These are phyloP conservation scores for Vireo altiloquus DNA, from an alignment of 2,113 vertebrate species.

Conservation along the genomic window DNA sequence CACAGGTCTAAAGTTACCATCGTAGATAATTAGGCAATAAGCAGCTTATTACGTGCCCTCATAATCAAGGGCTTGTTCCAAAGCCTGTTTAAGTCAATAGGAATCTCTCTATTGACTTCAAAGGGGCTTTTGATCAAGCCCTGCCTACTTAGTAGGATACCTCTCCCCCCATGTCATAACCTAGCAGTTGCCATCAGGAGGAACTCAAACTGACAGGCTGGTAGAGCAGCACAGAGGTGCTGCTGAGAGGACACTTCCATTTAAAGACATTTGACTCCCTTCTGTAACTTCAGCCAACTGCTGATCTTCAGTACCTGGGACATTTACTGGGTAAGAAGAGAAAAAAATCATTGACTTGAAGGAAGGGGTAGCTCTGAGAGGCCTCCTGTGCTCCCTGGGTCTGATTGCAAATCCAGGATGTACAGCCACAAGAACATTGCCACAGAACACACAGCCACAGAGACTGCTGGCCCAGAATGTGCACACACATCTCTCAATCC, in stretches of 20 bases:
- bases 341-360: background rate
- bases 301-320: background rate
- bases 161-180: background rate
- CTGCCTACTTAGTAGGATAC: background rate
- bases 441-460: background rate
- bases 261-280: background rate
- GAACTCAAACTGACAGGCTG: background rate
- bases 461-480: background rate
- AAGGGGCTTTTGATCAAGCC: constrained; percentile 44
- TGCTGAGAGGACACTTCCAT: background rate
- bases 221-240: background rate
- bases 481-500: background rate
- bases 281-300: background rate
- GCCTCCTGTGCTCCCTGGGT: background rate
- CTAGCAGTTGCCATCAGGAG: background rate
- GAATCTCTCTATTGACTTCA: constrained; percentile 46
- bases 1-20: constrained; percentile 10
- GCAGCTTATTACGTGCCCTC: background rate
- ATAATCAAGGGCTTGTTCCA: constrained; percentile 12
- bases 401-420: background rate
- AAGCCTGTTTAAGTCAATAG: constrained; percentile 49
- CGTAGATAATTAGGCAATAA: constrained; percentile 26
- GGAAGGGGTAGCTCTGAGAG: background rate
- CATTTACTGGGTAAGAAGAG: background rate
- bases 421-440: background rate